phyloP scores from a whole-genome alignment of 1,140 invertebrate genomes.

The Monomorium pharaonis region DNA sequence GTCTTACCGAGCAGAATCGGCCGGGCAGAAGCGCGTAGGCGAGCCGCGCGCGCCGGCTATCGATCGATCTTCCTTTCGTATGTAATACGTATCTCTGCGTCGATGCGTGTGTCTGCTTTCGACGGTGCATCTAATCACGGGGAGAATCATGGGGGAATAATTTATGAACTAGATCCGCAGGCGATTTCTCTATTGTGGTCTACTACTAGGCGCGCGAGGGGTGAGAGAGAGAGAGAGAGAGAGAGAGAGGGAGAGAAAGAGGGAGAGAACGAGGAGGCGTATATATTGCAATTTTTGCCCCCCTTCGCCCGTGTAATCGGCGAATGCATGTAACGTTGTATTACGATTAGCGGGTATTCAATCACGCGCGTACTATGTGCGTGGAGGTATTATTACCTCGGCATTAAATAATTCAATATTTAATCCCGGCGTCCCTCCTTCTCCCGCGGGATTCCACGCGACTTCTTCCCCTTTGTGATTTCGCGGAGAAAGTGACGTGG shows the following conservation, averaged over 20 bases:
- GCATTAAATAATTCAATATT: slow-evolving; percentile 21
- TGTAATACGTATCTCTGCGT: slow-evolving; percentile 17
- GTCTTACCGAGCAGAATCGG: slow-evolving; percentile 18
- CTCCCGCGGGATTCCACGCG: background rate
- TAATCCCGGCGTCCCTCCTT: background rate
- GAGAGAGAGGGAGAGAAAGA: too few relatives aligned
- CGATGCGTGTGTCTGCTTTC: slow-evolving; percentile 39
- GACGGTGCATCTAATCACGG: slow-evolving; percentile 23
- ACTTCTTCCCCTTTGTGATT: background rate
- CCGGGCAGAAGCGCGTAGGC: too few relatives aligned
- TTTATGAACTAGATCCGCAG: slow-evolving; percentile 48
- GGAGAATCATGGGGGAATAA: slow-evolving; percentile 33
- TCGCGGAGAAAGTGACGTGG: background rate
- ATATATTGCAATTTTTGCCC: background rate
- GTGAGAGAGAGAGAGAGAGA: too few relatives aligned
- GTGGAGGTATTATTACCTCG: background rate
- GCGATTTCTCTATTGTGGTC: slow-evolving; percentile 19
- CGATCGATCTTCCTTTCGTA: slow-evolving; percentile 42
- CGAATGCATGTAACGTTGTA: background rate
- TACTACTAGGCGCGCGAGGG: background rate
- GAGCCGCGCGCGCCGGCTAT: background rate
- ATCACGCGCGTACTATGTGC: background rate
- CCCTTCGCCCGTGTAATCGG: background rate
- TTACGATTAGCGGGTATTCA: slow-evolving; percentile 6
- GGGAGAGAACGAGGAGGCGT: background rate